These are phyloP conservation scores for Molorchus minor DNA, from an alignment of 2,888 invertebrate species.

Conservation along the genomic window DNA sequence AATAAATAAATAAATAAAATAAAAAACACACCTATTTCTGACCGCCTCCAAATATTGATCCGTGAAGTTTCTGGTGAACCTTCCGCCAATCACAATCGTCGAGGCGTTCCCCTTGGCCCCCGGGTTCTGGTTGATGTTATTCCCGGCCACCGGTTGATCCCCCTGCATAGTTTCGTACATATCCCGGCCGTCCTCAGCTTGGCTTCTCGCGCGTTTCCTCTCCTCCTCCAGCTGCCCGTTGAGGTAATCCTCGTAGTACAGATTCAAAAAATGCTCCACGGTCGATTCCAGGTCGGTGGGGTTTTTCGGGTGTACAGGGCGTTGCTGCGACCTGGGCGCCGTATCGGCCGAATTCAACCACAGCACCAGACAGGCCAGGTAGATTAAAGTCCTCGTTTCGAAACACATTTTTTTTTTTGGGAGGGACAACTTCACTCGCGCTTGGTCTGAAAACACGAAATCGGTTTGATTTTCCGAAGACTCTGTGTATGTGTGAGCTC, in stretches of 20 bases:
- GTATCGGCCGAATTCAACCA: not conserved
- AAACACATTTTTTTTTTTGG: conserved; percentile 25
- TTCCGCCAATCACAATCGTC: not conserved
- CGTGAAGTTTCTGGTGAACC: conserved; percentile 21
- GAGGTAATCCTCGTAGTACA: conserved; percentile 26
- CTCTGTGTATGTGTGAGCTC: not conserved
- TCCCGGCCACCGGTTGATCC: conserved; percentile 39
- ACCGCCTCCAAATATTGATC: conserved; percentile 29
- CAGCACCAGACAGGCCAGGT: conserved; percentile 14
- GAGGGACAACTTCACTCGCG: not conserved
- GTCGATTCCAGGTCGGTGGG: conserved; percentile 28
- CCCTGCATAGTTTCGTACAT: conserved; percentile 45
- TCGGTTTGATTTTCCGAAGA: not conserved
- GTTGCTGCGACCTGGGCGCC: conserved; percentile 2
- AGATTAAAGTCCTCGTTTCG: conserved; percentile 23
- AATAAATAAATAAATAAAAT: no score
- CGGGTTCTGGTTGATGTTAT: conserved; percentile 20
- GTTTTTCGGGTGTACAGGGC: not conserved
- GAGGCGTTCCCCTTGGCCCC: conserved; percentile 3
- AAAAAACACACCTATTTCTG: conserved; percentile 33
- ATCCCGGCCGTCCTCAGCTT: conserved; percentile 15
- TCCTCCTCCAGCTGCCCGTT: not conserved
- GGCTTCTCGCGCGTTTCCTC: not conserved
- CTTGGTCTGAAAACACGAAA: not conserved
- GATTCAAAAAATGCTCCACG: conserved; percentile 29